Percentiles rank a stretch among this genome's conserved stretches.
Conservation (phyloP, 2,113 vertebrate species). For the Antidorcas marsupialis region DNA sequence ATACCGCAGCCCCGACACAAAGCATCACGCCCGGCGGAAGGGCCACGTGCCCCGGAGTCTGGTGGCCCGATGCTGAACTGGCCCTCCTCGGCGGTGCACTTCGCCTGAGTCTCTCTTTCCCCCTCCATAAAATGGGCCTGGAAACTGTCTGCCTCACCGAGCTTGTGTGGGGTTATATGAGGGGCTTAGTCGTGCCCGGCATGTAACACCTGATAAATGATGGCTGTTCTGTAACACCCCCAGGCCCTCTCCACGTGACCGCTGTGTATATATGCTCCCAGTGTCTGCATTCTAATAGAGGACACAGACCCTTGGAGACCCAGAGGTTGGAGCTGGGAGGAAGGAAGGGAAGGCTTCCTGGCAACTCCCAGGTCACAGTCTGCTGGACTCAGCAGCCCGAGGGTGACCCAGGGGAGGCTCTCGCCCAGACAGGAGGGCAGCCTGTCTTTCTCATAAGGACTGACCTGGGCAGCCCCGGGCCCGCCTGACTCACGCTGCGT, state of each 20-base stretch:
- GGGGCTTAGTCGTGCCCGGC: background rate
- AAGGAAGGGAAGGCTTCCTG: background rate
- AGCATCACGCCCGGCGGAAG: accelerated
- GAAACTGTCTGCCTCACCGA: background rate
- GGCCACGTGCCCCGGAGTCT: accelerated
- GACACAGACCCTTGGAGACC: background rate
- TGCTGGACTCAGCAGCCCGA: background rate
- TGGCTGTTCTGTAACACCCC: background rate
- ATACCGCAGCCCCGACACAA: too few species aligned
- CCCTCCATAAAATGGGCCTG: background rate
- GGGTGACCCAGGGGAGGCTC: background rate
- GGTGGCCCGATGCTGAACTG: background rate
- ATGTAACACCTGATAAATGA: background rate
- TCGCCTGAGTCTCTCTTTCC: background rate
- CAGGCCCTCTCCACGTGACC: background rate
- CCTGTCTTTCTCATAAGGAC: background rate
- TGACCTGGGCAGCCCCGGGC: accelerated
- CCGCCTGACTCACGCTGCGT: background rate
- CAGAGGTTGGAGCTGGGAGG: background rate
- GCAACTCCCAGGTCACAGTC: background rate
- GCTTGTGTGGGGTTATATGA: background rate
- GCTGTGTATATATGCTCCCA: background rate
- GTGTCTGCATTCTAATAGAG: background rate
- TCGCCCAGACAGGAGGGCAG: background rate
- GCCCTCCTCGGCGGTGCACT: background rate